These are phyloP conservation scores for Protobothrops mucrosquamatus DNA, from an alignment of 2,113 vertebrate genomes.

Conservation along the genomic window DNA sequence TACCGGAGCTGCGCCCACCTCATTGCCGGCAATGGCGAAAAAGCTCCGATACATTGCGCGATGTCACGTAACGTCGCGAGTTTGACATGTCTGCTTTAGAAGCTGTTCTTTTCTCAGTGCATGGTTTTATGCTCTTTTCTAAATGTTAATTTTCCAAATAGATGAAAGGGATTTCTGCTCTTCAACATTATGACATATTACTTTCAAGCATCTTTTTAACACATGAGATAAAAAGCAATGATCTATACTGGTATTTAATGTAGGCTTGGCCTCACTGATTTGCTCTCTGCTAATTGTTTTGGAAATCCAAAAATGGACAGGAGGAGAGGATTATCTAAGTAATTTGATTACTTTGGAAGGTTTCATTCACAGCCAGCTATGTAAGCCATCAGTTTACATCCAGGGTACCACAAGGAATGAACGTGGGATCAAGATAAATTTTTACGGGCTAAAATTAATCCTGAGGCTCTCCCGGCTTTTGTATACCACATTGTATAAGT, in stretches of 20 bases:
- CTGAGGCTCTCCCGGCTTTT: neutral
- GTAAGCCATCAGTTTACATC: neutral
- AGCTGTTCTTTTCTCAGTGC: neutral
- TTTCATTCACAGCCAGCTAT: neutral
- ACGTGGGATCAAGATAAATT: neutral
- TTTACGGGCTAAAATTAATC: neutral
- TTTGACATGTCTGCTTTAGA: neutral
- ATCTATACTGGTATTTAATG: neutral
- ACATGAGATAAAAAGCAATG: neutral
- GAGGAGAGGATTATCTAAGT: neutral
- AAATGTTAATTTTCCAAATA: neutral
- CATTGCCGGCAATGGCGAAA: too few species aligned
- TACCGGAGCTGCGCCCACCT: too few species aligned
- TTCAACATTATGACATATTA: neutral
- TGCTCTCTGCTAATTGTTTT: neutral
- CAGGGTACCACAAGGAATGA: neutral
- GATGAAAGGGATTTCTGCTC: neutral
- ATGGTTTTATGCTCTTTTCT: neutral
- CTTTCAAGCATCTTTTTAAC: neutral
- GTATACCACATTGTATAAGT: neutral
- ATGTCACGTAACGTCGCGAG: too few species aligned
- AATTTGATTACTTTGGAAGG: neutral
- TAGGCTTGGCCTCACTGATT: neutral
- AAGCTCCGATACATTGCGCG: too few species aligned
- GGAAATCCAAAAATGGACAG: neutral